Evolutionary conservation across 2,888 invertebrate genomes (phyloP), one percentile per base, ranked within the genome.

Genomic region (Aromia moschata): DNA sequence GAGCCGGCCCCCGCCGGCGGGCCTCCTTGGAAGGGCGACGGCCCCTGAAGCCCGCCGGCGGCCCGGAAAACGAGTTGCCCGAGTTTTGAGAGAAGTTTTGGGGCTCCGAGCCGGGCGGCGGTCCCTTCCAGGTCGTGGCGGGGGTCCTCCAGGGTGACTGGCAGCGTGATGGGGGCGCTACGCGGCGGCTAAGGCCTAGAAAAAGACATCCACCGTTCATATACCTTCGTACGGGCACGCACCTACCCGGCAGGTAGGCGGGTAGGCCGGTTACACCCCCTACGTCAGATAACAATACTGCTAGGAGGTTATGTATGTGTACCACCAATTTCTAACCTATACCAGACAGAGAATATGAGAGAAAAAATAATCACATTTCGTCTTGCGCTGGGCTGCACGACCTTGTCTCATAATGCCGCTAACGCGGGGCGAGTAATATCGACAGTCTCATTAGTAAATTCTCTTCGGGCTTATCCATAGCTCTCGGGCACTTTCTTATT

Each of bases 101-200:
- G 74, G 84, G 83, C 81, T 84, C 84, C 79, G 86, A 85, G 78
- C 85, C 85, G 80, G 86, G 84, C 79, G 86, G 87, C 83, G 82
- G 87, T 83, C 87, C 89, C 87, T 92, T 93, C 93, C 92, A 92
- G 82, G 88, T 89, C 77, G 87, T 85, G 79, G 86, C 83, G 77
- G 87, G n/a, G 86, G 83, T 89, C 89, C 84, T 89, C 89, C 87
- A 89, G 88, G 80, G 88, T 87, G 83, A 88, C 86, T 80, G 89
- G 86, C 83, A 86, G 84, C 83, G 85, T 84, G 82, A 86, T 84
- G 81, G 86, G 84, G 85, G 84, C 77, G 82, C 83, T 80, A 83
- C 90, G 83, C 91, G 89, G 85, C 93, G 89, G 87, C 91, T 92
- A 87, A 92, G 91, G 86, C 92, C 92, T 91, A 83, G 41, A 82